phyloP scores from a whole-genome alignment of 2,888 invertebrate species.

The Platerodrilus igneus region DNA sequence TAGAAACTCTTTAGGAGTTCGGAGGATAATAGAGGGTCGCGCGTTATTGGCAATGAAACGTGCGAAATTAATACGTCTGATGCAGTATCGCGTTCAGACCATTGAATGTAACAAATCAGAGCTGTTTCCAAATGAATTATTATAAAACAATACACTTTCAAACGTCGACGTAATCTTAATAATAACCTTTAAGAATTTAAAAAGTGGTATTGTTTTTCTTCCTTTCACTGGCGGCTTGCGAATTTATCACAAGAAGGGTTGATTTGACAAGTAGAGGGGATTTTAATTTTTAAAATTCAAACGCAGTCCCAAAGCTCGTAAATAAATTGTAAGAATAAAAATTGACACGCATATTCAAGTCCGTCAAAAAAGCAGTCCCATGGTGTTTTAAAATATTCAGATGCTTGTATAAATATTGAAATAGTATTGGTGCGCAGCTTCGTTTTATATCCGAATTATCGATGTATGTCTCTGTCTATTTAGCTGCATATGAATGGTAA shows the following conservation, averaged over 20 bases:
- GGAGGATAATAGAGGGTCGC: conserved; percentile 40
- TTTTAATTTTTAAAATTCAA: conserved; percentile 25
- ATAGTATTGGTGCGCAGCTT: conserved; percentile 22
- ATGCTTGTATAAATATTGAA: conserved; percentile 29
- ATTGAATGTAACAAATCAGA: no score
- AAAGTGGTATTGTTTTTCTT: no score
- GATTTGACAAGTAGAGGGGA: conserved; percentile 22
- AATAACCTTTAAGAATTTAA: no score
- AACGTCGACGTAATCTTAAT: no score
- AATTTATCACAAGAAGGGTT: conserved; percentile 17
- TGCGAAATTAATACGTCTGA: conserved; percentile 25
- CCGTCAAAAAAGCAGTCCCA: conserved; percentile 26
- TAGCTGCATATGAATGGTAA: conserved; percentile 8
- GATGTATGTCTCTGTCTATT: conserved; percentile 16
- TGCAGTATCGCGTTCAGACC: no score
- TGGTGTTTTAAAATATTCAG: conserved; percentile 28
- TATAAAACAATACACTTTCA: no score
- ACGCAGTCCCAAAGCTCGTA: conserved; percentile 22
- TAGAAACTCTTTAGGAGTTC: conserved; percentile 43
- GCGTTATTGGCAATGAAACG: conserved; percentile 37
- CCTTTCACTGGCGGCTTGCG: no score
- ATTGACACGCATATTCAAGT: conserved; percentile 27
- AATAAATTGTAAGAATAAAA: conserved; percentile 25
- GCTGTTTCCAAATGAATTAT: no score
- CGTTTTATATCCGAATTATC: conserved; percentile 18